Percentiles rank a stretch among this genome's conserved stretches.
These are phyloP conservation scores for Stenodema calcarata DNA, from an alignment of 2,888 invertebrate genomes.

Conservation along the genomic window DNA sequence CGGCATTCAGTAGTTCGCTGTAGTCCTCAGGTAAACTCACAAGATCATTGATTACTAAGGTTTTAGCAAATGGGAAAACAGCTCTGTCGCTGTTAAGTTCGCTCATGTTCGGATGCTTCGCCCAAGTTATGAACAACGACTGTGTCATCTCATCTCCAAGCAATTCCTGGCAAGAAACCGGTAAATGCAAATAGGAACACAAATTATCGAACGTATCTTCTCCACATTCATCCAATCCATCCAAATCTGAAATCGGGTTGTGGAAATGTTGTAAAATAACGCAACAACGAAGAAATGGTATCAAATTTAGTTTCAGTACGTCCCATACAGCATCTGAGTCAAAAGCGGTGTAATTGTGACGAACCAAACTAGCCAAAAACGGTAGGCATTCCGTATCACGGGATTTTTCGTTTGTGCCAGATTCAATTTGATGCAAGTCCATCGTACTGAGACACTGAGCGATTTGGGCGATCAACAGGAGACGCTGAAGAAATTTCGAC, in stretches of 20 bases:
- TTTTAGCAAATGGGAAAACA: background rate
- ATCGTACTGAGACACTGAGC: constrained; percentile 60
- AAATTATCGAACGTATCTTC: constrained; percentile 84
- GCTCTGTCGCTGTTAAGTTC: background rate
- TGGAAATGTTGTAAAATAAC: constrained; percentile 81
- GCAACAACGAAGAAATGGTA: constrained; percentile 85
- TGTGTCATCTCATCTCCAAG: constrained; percentile 65
- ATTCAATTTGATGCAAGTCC: constrained; percentile 44
- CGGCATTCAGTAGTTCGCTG: constrained; percentile 93
- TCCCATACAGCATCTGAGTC: constrained; percentile 35
- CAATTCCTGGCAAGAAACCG: constrained; percentile 69
- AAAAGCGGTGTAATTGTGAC: background rate
- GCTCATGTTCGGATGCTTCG: constrained; percentile 49
- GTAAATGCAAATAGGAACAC: constrained; percentile 84
- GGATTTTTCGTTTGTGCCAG: constrained; percentile 53
- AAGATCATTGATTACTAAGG: constrained; percentile 68
- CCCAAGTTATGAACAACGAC: constrained; percentile 68
- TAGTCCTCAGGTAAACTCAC: constrained; percentile 89
- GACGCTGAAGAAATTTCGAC: constrained; percentile 50
- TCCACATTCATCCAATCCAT: constrained; percentile 70
- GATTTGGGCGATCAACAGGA: constrained; percentile 65
- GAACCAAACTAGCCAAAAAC: background rate
- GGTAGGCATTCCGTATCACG: constrained; percentile 56
- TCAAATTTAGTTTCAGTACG: constrained; percentile 65
- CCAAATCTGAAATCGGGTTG: constrained; percentile 85